Base-by-base conservation (phyloP, 2,113 vertebrate genomes). In the Romanogobio albipinnatus region DNA sequence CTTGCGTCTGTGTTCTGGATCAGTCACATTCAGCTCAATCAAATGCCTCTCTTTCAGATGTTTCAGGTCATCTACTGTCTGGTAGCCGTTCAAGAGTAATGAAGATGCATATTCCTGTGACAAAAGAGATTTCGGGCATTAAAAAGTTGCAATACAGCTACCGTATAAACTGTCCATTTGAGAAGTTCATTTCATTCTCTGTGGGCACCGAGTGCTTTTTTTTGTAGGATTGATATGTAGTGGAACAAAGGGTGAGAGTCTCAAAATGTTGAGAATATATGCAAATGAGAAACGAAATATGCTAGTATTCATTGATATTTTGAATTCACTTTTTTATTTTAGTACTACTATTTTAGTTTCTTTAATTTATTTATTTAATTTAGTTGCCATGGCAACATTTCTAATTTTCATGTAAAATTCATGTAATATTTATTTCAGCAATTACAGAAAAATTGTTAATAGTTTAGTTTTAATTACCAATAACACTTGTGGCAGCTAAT, bases 21-120 rank as follows among this genome's bases (percentile, higher is more conserved):
- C 94, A 3, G 92, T 93, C 89, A 99, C 94, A 82, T 98, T 98
- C 89, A 99, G 92, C 92, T 99, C 98, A 59, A 97, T 94, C 75
- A 99, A 93, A 86, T 99, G 96, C 88, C 96, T 96, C 76, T 99
- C 98, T 85, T 96, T 94, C 88, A 99, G 93, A 83, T 98, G 94
- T 87, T 94, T 95, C 87, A 99, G 94, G 91, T 99, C 97, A n/a
- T 99, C 97, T 80, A 97, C 92, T 3, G 93, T 96, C 94, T 99
- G 96, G 88, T 99, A 99, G 82, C 98, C 98, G 19, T 99, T 98
- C 49, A 99, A 92, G 86, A 99, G 92, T 90, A 99, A 87, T 0
- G 96, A 96, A 56, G 98, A 97, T 76, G 93, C 91, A 8, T 98
- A 97, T 75, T 99, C 97, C 98, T 99, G 78, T 10, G 10, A 75